These are phyloP conservation scores for Anaspis maculata DNA, from an alignment of 2,888 invertebrate species.

Conservation along the genomic window DNA sequence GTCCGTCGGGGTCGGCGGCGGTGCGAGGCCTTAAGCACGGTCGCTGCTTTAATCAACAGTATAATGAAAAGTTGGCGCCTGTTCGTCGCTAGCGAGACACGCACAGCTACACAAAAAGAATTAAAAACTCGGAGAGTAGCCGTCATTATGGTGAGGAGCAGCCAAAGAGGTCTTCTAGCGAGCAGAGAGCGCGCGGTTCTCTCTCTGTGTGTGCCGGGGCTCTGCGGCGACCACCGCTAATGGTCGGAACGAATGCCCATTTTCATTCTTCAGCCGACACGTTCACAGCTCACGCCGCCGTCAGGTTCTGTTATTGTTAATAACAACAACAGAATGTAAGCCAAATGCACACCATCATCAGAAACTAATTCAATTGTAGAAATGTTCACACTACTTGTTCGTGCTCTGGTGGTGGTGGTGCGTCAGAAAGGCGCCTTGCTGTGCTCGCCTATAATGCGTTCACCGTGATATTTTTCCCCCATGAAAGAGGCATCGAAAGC, in stretches of 20 bases:
- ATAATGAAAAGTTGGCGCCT: slow-evolving; percentile 44
- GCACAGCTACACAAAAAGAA: slow-evolving; percentile 40
- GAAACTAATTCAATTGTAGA: slow-evolving; percentile 7
- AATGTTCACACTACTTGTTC: slow-evolving; percentile 5
- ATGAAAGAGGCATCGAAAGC: too few relatives aligned
- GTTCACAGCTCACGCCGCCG: slow-evolving; percentile 6
- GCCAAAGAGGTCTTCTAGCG: too few relatives aligned
- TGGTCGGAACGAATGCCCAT: slow-evolving; percentile 30
- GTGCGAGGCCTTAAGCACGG: slow-evolving; percentile 15
- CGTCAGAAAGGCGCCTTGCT: too few relatives aligned
- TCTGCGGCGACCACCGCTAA: slow-evolving; percentile 20
- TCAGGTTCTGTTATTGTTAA: slow-evolving; percentile 4
- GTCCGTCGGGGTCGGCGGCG: too few relatives aligned
- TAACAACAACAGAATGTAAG: slow-evolving; percentile 2
- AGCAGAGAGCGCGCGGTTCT: slow-evolving; percentile 13
- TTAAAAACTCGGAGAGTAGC: slow-evolving; percentile 29
- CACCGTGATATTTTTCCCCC: too few relatives aligned
- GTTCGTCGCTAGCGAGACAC: slow-evolving; percentile 38
- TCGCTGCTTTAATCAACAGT: slow-evolving; percentile 37
- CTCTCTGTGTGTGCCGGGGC: slow-evolving; percentile 13
- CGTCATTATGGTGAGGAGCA: slow-evolving; percentile 26
- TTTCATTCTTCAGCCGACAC: slow-evolving; percentile 20
- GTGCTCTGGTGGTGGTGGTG: too few relatives aligned
- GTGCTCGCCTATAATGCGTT: too few relatives aligned
- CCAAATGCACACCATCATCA: too few relatives aligned